Evolutionary conservation across 1,140 invertebrate genomes (phyloP).

Genomic region (Pseudomyrmex pallidus): DNA sequence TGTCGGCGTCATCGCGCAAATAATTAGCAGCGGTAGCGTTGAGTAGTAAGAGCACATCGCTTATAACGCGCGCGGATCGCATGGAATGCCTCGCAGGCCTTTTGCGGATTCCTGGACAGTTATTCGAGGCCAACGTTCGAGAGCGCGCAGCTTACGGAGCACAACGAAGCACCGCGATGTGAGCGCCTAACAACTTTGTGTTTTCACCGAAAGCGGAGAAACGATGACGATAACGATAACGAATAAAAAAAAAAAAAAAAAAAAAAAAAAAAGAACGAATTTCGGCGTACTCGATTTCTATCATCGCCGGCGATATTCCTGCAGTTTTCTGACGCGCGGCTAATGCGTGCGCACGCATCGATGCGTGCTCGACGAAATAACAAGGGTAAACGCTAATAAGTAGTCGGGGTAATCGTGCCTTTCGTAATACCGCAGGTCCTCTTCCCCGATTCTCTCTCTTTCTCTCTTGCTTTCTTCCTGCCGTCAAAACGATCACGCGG

Average conservation of each 20-base stretch:
- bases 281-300: constrained; percentile 41
- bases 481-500: constrained; percentile 54
- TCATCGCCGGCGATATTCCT: constrained; percentile 28
- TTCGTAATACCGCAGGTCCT: constrained; percentile 51
- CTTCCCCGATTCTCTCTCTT: neutral
- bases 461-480: neutral
- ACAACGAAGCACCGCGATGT: constrained; percentile 28
- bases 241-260: no score
- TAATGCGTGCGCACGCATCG: constrained; percentile 22
- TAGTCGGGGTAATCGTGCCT: constrained; percentile 48
- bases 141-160: neutral
- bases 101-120: constrained; percentile 71
- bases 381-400: constrained; percentile 54
- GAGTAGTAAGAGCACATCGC: constrained; percentile 37
- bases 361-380: constrained; percentile 53
- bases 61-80: constrained; percentile 54
- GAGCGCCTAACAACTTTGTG: constrained; percentile 37
- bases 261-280: neutral
- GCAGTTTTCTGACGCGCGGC: constrained; percentile 40
- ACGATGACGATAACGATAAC: neutral
- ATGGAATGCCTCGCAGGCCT: constrained; percentile 68
- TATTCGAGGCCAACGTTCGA: constrained; percentile 74
- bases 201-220: constrained; percentile 34
- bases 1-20: constrained; percentile 30
- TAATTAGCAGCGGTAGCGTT: constrained; percentile 59